Base-by-base conservation (phyloP, 2,888 invertebrate genomes). In the Megalurothrips usitatus region DNA sequence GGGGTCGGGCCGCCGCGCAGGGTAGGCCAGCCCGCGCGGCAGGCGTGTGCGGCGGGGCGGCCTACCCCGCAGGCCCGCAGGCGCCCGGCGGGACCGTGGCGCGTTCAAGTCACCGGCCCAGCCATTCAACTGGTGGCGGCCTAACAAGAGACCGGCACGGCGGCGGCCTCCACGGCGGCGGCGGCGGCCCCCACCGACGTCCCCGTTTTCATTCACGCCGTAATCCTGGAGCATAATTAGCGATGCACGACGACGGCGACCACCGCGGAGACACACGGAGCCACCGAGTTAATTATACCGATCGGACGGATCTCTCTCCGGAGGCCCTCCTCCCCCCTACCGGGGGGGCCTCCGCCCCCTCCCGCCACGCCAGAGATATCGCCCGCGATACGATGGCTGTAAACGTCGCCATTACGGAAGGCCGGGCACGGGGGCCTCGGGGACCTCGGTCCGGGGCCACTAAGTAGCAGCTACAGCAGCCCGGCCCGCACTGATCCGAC, bases 341-440 rank as follows among this genome's bases (percentile, higher is more conserved):
- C 34, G 34, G 34, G 34, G n/a, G n/a, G n/a, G n/a, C n/a, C n/a
- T n/a, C 49, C 49, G 3, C 19, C 52, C 52, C 52, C 6, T 10
- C 58, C 58, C 58, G 58, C n/a, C 58, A 19, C 19, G 58, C n/a
- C 58, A n/a, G 58, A 58, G 58, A 58, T 58, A 58, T 58, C 58
- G 58, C 14, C 52, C 68, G 68, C 68, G 68, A 75, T 75, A 75
- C 68, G 68, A 26, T 12, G 1, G 23, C 68, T 75, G 68, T 75
- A 75, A 75, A 75, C 68, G 68, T 75, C 68, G 26, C 68, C 68
- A 75, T 75, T 75, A 75, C 68, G 68, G 68, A n/a, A 6, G 58
- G 58, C 14, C 14, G 58, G 52, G 52, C 1, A 19, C 14, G 52
- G 52, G 58, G 14, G n/a, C n/a, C n/a, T n/a, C n/a, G n/a, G n/a